Evolutionary conservation across 2,797 vertebrate genomes (phyloP).

Genomic region (Ceryle rudis): DNA sequence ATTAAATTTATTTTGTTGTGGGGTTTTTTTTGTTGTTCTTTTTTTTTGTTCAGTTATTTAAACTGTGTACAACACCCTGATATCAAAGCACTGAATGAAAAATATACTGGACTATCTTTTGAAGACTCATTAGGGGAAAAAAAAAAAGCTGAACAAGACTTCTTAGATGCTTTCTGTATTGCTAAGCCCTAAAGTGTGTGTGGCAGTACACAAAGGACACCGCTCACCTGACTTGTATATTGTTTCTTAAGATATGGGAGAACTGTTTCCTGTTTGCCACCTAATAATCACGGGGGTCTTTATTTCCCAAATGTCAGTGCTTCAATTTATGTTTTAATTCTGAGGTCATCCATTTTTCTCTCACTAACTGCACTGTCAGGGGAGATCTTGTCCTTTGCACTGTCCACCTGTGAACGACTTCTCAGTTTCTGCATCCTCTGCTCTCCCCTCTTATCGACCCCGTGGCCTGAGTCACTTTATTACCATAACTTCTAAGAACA

Average conservation of each 20-base stretch:
- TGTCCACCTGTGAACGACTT: accelerated
- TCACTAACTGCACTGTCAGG: not conserved
- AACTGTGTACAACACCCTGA: not conserved
- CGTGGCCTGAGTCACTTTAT: not conserved
- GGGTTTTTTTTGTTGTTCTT: too few relatives aligned
- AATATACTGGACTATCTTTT: not conserved
- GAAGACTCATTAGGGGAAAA: not conserved
- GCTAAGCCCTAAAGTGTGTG: not conserved
- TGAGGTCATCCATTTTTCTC: not conserved
- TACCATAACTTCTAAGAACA: not conserved
- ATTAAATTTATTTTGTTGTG: not conserved
- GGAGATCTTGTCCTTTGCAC: not conserved
- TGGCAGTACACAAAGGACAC: not conserved
- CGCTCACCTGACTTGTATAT: not conserved
- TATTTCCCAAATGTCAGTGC: not conserved
- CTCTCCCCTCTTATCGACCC: not conserved
- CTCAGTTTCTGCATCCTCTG: not conserved
- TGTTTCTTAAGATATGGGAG: not conserved
- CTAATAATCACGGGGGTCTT: not conserved
- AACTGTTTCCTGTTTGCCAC: not conserved
- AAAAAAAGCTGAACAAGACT: not conserved
- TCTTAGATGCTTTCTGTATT: not conserved
- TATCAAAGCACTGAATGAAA: not conserved
- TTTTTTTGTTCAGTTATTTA: not conserved
- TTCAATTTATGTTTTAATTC: not conserved